A percentile compares a stretch with the other conserved stretches of the same genome.
These are phyloP conservation scores for Cotesia typhae DNA, from an alignment of 1,140 invertebrate species.

Conservation along the genomic window DNA sequence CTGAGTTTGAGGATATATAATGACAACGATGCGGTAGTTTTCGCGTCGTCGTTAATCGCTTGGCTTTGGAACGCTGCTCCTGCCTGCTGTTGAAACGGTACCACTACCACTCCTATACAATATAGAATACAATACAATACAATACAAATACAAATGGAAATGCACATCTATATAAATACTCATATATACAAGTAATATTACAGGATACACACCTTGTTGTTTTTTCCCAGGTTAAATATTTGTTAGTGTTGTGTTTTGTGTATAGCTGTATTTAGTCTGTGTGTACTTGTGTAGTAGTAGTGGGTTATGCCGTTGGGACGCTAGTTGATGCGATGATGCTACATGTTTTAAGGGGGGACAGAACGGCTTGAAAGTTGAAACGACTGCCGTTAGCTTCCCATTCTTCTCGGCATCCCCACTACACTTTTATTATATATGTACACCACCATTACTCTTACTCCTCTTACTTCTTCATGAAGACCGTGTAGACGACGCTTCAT, in stretches of 20 bases:
- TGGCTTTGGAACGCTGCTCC: constrained; percentile 21
- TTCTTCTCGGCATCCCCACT: neutral
- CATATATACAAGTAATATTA: neutral
- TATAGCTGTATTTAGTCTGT: neutral
- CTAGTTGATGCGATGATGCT: constrained; percentile 17
- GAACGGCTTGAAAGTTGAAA: constrained; percentile 34
- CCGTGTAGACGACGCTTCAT: neutral
- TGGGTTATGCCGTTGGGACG: constrained; percentile 19
- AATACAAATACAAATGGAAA: too few relatives aligned
- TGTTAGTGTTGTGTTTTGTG: neutral
- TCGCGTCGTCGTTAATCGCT: constrained; percentile 30
- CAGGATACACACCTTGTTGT: constrained; percentile 2
- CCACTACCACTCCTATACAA: constrained; percentile 17
- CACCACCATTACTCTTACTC: constrained; percentile 2
- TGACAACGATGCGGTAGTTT: too few relatives aligned
- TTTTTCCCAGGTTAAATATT: constrained; percentile 23
- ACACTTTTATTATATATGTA: neutral
- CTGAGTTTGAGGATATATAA: too few relatives aligned
- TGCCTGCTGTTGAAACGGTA: constrained; percentile 11
- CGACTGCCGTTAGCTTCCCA: constrained; percentile 10
- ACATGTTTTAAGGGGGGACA: constrained; percentile 22
- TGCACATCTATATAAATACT: constrained; percentile 6
- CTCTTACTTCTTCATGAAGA: neutral
- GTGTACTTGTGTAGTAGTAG: constrained; percentile 7
- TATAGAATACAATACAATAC: too few relatives aligned